Conservation (phyloP, 2,888 invertebrate genomes). For the Pachymerium ferrugineum region DNA sequence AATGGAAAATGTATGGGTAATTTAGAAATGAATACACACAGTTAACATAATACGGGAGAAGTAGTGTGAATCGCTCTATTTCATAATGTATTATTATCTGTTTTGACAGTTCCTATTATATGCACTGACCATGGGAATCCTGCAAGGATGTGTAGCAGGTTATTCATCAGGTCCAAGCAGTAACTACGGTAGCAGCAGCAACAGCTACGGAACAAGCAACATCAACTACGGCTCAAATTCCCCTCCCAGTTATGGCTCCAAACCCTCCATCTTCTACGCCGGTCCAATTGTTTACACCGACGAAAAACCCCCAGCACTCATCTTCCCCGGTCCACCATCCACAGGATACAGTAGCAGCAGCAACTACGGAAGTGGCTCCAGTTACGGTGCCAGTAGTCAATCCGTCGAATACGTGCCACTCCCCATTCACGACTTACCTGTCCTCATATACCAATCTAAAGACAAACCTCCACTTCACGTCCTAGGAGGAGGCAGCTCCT, state of each 20-base stretch:
- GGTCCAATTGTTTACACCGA: slow-evolving; percentile 43
- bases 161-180: background rate
- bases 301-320: slow-evolving; percentile 43
- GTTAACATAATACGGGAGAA: no score
- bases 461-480: slow-evolving; percentile 46
- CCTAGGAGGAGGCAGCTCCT: slow-evolving; percentile 36
- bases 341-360: slow-evolving; percentile 36
- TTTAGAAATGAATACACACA: no score
- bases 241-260: background rate
- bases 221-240: background rate
- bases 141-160: background rate
- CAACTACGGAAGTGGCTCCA: slow-evolving; percentile 33
- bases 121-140: background rate
- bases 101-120: no score
- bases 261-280: slow-evolving; percentile 41
- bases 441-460: slow-evolving; percentile 45
- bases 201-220: background rate
- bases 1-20: no score
- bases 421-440: slow-evolving; percentile 46
- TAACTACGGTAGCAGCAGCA: background rate
- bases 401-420: slow-evolving; percentile 46
- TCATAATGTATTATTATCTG: no score
- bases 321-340: slow-evolving; percentile 41
- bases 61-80: no score
- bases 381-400: slow-evolving; percentile 37